These are phyloP conservation scores for Synergus umbraculus DNA, from an alignment of 2,888 invertebrate species.

Conservation along the genomic window DNA sequence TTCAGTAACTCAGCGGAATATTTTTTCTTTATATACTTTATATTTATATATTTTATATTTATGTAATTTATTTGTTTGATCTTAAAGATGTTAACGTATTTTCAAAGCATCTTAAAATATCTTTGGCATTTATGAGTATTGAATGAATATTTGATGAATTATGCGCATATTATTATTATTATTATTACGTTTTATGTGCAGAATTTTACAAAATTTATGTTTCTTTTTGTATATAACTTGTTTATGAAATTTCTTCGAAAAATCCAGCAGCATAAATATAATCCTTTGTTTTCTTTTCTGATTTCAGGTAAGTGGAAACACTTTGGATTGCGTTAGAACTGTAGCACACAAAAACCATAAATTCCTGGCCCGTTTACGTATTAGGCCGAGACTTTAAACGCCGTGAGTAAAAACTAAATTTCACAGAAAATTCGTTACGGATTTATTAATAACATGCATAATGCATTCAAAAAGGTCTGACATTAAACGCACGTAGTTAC, in stretches of 20 bases:
- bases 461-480: neutral
- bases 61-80: neutral
- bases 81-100: neutral
- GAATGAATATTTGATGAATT: neutral
- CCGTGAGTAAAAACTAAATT: conserved; percentile 6
- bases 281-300: conserved; percentile 13
- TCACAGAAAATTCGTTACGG: neutral
- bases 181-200: neutral
- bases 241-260: neutral
- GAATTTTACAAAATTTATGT: neutral
- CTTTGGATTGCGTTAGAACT: neutral
- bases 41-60: too few relatives aligned
- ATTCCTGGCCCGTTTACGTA: neutral
- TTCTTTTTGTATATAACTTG: conserved; percentile 2
- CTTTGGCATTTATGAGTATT: conserved; percentile 8
- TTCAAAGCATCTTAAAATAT: neutral
- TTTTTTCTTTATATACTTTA: neutral
- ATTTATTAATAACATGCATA: neutral
- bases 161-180: neutral
- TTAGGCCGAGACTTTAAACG: neutral
- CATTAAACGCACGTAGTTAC: neutral
- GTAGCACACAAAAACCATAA: neutral
- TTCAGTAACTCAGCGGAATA: neutral
- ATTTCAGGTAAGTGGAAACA: conserved; percentile 45
- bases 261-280: neutral